Base-by-base conservation (phyloP, 2,888 invertebrate species). In the Hirtodrosophila cameraria region DNA sequence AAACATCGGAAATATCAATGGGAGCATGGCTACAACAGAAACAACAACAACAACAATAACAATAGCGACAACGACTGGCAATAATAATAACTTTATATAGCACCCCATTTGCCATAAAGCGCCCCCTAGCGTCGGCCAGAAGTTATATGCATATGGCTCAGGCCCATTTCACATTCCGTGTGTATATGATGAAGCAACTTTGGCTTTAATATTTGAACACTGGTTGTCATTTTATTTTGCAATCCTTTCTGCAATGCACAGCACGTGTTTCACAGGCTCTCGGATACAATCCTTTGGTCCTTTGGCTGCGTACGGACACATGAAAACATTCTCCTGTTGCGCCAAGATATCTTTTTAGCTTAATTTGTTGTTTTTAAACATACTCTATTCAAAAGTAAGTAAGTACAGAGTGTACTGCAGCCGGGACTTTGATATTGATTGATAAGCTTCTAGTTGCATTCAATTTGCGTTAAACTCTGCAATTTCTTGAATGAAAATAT, bases 11-110 rank as follows among this genome's bases (percentile, higher is more conserved):
- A 33, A 31, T 13, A 11, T n/a, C 38, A 59, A 27, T n/a, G 18
- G 18, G 18, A 23, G 12, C 33, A 12, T 23, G 36, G 18, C 28
- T 57, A 65, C 30, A n/a, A n/a, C n/a, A n/a, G n/a, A n/a, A 53
- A 52, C 45, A 67, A 50, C 35, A 58, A 30, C 35, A 49, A 41
- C 6, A n/a, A n/a, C 1, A 52, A 50, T 41, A 42, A 49, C 52
- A 41, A 46, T 31, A 35, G 39, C 46, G 52, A 18, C 57, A 67
- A 67, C 42, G 65, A 64, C 55, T 35, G 31, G n/a, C 69, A 67
- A 82, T 79, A 73, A 82, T 63, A 75, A 82, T 75, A 82, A 73
- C 60, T 70, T 82, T 82, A 73, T 70, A 82, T 79, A 46, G 79
- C 72, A 16, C 27, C 45, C 27, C 60, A 41, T 59, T n/a, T 60